Conservation (phyloP, 2,797 vertebrate genomes). For the Rhodeus uyekii region DNA sequence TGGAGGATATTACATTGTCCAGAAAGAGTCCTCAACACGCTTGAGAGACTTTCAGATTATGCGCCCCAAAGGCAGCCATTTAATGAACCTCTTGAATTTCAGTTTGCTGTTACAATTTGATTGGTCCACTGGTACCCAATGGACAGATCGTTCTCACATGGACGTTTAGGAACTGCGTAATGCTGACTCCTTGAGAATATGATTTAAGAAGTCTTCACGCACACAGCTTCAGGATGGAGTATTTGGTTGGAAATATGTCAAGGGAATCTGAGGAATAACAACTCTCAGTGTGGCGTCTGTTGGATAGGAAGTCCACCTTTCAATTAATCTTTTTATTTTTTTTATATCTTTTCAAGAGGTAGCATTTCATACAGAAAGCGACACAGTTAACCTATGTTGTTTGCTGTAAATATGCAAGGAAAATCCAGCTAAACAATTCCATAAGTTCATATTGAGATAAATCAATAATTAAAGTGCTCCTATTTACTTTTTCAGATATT, state of each 20-base stretch:
- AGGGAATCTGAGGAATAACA: not conserved
- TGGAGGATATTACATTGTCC: constrained; percentile 21
- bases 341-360: not conserved
- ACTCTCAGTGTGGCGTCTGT: not conserved
- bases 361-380: not conserved
- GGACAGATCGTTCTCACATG: constrained; percentile 32
- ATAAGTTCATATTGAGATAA: not conserved
- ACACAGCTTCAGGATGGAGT: constrained; percentile 1
- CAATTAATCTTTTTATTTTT: not conserved
- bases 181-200: constrained; percentile 52
- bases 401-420: not conserved
- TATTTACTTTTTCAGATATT: not conserved
- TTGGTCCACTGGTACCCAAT: constrained; percentile 37
- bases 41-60: constrained; percentile 1
- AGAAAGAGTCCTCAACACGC: constrained; percentile 2
- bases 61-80: constrained; percentile 14
- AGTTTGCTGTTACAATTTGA: constrained; percentile 46
- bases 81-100: constrained; percentile 41
- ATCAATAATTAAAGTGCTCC: not conserved
- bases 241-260: constrained; percentile 8
- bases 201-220: constrained; percentile 17
- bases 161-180: constrained; percentile 39
- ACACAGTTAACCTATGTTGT: not conserved
- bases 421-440: not conserved
- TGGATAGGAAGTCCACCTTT: not conserved